phyloP scores from a whole-genome alignment of 2,888 invertebrate genomes.

The Mesorhabditis belari region DNA sequence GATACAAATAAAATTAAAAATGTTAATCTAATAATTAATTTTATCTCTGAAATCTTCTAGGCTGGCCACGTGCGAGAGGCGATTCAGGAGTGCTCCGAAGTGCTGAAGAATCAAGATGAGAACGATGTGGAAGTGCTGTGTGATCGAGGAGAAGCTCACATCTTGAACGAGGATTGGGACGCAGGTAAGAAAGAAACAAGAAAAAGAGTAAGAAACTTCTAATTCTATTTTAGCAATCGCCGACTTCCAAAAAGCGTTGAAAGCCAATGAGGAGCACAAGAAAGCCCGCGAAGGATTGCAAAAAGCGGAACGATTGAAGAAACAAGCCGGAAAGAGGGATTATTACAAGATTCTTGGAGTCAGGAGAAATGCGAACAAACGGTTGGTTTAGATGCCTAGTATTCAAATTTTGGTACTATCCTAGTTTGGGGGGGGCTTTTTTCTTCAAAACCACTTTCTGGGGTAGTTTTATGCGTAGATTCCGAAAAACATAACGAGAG shows the following conservation, averaged over 20 bases:
- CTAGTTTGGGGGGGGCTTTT: too few species aligned
- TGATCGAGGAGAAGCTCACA: constrained; percentile 83
- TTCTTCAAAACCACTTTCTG: too few species aligned
- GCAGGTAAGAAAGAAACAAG: too few species aligned
- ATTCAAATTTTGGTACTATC: neutral
- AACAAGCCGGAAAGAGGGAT: constrained; percentile 83
- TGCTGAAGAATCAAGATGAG: constrained; percentile 68
- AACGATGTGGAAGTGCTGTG: constrained; percentile 71
- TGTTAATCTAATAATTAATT: too few species aligned
- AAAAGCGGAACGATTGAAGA: constrained; percentile 81
- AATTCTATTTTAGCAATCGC: constrained; percentile 66
- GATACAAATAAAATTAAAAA: too few species aligned
- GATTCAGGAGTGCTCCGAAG: constrained; percentile 70
- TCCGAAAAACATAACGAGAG: too few species aligned
- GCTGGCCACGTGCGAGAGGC: constrained; percentile 70
- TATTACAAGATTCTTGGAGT: constrained; percentile 95
- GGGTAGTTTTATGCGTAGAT: too few species aligned
- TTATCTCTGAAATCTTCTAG: constrained; percentile 54
- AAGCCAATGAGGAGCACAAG: constrained; percentile 71
- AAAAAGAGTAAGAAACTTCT: too few species aligned
- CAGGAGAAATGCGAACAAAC: constrained; percentile 62
- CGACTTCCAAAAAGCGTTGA: constrained; percentile 77
- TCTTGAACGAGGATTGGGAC: constrained; percentile 81
- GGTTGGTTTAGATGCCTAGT: neutral
- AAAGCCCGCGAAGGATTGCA: constrained; percentile 81